phyloP scores from a whole-genome alignment of 2,113 vertebrate genomes.

The Perca schrenkii region DNA sequence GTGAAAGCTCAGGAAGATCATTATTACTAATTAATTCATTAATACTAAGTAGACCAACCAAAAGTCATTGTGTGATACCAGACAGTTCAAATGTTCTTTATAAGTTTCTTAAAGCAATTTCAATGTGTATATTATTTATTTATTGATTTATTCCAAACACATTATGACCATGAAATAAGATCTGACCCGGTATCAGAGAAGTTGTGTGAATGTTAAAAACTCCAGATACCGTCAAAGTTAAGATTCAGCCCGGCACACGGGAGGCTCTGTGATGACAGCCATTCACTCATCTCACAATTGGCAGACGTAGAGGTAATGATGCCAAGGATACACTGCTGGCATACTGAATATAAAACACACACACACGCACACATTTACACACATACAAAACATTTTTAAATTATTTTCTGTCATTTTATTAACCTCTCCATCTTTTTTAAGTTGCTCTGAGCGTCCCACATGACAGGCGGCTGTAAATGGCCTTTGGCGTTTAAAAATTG shows the following conservation, averaged over 20 bases:
- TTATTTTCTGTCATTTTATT: not conserved
- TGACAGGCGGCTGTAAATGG: slow-evolving; percentile 18
- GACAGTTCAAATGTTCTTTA: not conserved
- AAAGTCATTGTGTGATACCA: not conserved
- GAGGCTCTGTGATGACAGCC: slow-evolving; percentile 8
- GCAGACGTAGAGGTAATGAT: not conserved
- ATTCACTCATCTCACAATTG: slow-evolving; percentile 5
- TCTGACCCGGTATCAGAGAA: not conserved
- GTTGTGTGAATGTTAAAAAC: not conserved
- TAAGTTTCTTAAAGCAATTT: not conserved
- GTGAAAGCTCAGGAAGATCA: not conserved
- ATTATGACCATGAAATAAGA: not conserved
- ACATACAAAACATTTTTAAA: not conserved
- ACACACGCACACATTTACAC: not conserved
- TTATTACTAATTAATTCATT: too few relatives aligned
- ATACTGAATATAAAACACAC: not conserved
- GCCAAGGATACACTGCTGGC: slow-evolving; percentile 11
- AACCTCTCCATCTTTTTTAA: slow-evolving; percentile 3
- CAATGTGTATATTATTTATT: not conserved
- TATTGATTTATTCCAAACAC: not conserved
- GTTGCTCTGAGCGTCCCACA: not conserved
- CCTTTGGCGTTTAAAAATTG: slow-evolving; percentile 19
- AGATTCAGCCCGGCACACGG: not conserved
- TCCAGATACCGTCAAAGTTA: not conserved
- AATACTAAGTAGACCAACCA: too few relatives aligned